Evolutionary conservation across 2,888 invertebrate species (phyloP).

Genomic region (Parapristionchus giblindavisi): DNA sequence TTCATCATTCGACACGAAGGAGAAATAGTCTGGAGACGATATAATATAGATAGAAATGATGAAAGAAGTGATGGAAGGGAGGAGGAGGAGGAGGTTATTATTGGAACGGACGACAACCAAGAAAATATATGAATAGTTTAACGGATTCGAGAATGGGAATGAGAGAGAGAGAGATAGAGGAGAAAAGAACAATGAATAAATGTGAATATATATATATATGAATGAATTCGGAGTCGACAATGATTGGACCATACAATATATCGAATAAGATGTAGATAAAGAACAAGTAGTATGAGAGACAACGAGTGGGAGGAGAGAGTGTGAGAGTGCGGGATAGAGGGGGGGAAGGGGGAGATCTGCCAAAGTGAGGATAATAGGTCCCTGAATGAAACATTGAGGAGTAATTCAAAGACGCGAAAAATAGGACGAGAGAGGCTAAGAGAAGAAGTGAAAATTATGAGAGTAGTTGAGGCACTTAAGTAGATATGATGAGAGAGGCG

Average conservation of each 20-base stretch:
- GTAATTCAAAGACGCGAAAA: background rate
- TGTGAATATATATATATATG: no score
- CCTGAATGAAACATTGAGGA: conserved; percentile 25
- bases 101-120: background rate
- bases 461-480: conserved; percentile 38
- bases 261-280: no score
- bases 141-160: background rate
- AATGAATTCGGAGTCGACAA: no score
- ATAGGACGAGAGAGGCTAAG: background rate
- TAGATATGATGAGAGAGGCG: conserved; percentile 23
- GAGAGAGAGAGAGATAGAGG: background rate
- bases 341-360: conserved; percentile 2
- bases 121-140: background rate
- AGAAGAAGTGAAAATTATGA: conserved; percentile 21
- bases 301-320: background rate
- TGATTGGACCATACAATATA: no score
- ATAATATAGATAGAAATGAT: background rate
- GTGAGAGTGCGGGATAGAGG: background rate
- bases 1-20: background rate
- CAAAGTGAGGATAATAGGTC: conserved; percentile 25
- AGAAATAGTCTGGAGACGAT: no score
- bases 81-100: conserved; percentile 1
- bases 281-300: background rate
- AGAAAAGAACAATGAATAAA: background rate
- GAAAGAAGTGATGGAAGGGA: background rate